Evolutionary conservation across 2,888 invertebrate species (phyloP), one percentile per base, ranked within the genome.

Genomic region (Pyralis farinalis): DNA sequence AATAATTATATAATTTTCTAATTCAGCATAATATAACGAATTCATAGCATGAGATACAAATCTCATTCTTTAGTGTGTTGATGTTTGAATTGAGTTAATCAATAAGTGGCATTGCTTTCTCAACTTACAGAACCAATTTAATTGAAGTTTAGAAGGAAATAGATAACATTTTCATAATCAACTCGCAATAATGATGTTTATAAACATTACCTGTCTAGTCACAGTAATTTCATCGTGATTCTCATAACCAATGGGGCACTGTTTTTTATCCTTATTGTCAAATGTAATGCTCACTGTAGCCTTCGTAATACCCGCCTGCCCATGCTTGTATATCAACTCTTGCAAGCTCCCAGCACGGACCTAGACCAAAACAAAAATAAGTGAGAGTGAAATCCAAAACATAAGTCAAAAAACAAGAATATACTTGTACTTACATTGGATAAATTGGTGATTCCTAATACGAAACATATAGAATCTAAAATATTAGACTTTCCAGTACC

Each of bases 401-500:
- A 1, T 11, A n/a, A 4, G 8, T 21, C 3, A 11, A 1, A 16
- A 21, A 37, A 22, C 7, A n/a, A 25, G 7, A 7, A 25, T 25
- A 5, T 25, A 4, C 3, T 5, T 7, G 25, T 46, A 84, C 90
- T 92, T 91, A 97, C 98, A 80, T 97, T 96, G 1, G 93, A 92
- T 50, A 99, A 91, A 79, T 98, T 98, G 10, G 95, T 93, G 38
- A 99, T 98, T 39, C 99, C 99, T 16, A 99, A 88, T 5, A 99
- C 95, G 77, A 99, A 99, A 77, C 99, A 99, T 77, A 99, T 98
- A 0, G 97, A 93, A 87, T 99, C 99, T 44, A 99, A 90, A 69
- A 99, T 96, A 70, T 99, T 99, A 0, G 98, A 98, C 84, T 99
- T 99, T 25, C 99, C 99, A 51, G 97, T 97, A 5, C 99, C 99